Conservation (phyloP, 2,113 vertebrate genomes). For the Pangasianodon gigas region DNA sequence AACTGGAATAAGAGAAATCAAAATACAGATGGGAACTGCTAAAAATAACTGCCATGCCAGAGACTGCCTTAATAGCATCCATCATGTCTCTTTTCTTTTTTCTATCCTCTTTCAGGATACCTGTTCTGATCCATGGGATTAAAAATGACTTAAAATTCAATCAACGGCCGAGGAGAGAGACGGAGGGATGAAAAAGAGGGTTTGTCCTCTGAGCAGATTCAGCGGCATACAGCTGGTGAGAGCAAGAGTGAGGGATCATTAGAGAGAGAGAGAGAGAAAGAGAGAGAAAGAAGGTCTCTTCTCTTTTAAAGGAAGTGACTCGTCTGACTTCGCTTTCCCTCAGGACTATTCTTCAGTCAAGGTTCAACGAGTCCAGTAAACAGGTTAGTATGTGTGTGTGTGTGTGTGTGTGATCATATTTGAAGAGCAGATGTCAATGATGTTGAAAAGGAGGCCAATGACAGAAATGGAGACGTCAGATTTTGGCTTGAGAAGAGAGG, state of each 20-base stretch:
- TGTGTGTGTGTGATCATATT: slow-evolving; percentile 29
- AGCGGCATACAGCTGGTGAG: slow-evolving; percentile 54
- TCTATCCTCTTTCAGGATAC: slow-evolving; percentile 46
- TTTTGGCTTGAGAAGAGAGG: slow-evolving; percentile 13
- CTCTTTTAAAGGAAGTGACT: slow-evolving; percentile 48
- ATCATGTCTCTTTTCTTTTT: slow-evolving; percentile 19
- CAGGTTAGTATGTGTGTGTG: slow-evolving; percentile 51
- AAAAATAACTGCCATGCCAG: slow-evolving; percentile 48
- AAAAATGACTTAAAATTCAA: slow-evolving; percentile 60
- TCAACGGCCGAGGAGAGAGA: slow-evolving; percentile 46
- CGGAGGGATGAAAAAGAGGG: slow-evolving; percentile 51
- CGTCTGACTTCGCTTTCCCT: slow-evolving; percentile 27
- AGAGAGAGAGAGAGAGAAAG: slow-evolving; percentile 27
- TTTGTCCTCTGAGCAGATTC: slow-evolving; percentile 59
- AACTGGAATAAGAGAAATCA: neutral
- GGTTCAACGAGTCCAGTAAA: slow-evolving; percentile 29
- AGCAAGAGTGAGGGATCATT: slow-evolving; percentile 35
- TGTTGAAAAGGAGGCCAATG: slow-evolving; percentile 6
- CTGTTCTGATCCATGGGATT: slow-evolving; percentile 51
- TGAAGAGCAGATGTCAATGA: slow-evolving; percentile 22
- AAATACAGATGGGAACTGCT: slow-evolving; percentile 33
- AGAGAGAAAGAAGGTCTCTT: slow-evolving; percentile 46
- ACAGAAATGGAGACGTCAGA: neutral
- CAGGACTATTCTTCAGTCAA: slow-evolving; percentile 43
- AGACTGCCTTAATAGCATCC: slow-evolving; percentile 42